Percentiles rank a stretch among this genome's conserved stretches.
Conservation (phyloP, 1,140 invertebrate genomes). For the Eriosoma lanigerum region DNA sequence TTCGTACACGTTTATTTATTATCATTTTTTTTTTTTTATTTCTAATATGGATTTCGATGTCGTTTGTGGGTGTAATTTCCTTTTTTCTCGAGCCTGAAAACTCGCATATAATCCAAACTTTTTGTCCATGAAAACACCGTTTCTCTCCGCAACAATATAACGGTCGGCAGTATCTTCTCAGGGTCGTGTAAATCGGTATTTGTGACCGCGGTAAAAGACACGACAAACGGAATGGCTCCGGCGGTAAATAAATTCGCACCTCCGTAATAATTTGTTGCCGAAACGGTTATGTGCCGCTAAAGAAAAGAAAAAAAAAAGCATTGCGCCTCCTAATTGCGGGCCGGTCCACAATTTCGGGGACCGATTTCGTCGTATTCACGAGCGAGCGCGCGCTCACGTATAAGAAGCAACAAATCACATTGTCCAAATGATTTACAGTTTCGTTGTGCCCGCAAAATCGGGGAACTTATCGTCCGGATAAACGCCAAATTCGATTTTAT, state of each 20-base stretch:
- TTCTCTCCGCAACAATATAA: not conserved
- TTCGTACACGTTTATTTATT: not conserved
- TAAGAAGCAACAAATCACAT: not conserved
- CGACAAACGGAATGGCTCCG: not conserved
- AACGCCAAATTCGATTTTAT: not conserved
- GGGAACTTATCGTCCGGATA: conserved; percentile 22
- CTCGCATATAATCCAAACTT: no score
- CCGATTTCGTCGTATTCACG: not conserved
- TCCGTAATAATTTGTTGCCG: not conserved
- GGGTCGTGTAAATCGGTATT: conserved; percentile 1
- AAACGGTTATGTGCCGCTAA: not conserved
- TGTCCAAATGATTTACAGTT: conserved; percentile 19
- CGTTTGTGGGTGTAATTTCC: not conserved
- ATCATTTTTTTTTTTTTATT: not conserved
- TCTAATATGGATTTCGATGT: not conserved
- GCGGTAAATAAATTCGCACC: not conserved
- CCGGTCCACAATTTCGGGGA: not conserved
- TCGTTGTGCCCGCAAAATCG: conserved; percentile 1
- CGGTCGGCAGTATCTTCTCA: no score
- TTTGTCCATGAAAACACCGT: not conserved
- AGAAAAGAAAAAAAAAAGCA: not conserved
- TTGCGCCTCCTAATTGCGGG: not conserved
- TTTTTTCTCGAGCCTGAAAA: not conserved
- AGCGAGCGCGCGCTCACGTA: not conserved
- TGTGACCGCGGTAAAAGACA: not conserved